Evolutionary conservation across 2,888 invertebrate genomes (phyloP).

Genomic region (Athalia rosae): DNA sequence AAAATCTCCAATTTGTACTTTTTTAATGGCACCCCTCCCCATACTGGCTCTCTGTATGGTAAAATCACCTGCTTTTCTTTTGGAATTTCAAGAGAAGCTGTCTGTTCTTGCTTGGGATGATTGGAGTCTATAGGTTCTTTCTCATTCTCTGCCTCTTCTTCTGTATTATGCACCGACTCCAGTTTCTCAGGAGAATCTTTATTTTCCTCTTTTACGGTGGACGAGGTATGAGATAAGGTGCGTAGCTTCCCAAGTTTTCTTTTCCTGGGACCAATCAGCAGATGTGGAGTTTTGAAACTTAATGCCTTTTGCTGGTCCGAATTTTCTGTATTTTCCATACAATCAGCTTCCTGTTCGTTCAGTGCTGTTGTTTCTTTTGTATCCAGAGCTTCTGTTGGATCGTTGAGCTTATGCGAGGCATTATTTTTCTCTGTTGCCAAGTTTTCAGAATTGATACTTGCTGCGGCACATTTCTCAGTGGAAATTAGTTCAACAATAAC

Average conservation of each 20-base stretch:
- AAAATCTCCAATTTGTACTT: conserved; percentile 88
- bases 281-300: conserved; percentile 62
- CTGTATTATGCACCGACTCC: neutral
- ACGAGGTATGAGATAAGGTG: neutral
- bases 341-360: neutral
- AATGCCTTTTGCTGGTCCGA: conserved; percentile 41
- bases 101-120: neutral
- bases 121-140: neutral
- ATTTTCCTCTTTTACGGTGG: conserved; percentile 28
- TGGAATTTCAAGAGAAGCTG: conserved; percentile 4
- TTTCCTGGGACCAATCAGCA: conserved; percentile 61
- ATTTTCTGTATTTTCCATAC: neutral
- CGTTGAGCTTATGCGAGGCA: neutral
- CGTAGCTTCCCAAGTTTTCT: conserved; percentile 57
- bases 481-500: neutral
- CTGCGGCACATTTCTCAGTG: neutral
- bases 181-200: conserved; percentile 22
- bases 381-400: neutral
- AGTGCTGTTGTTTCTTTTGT: neutral
- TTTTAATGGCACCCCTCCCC: conserved; percentile 83
- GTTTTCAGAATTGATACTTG: neutral
- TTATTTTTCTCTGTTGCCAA: conserved; percentile 6
- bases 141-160: neutral
- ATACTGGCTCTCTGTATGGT: conserved; percentile 86
- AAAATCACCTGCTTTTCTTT: conserved; percentile 74